phyloP scores from a whole-genome alignment of 2,797 vertebrate species.

The Galaxias olidus region DNA sequence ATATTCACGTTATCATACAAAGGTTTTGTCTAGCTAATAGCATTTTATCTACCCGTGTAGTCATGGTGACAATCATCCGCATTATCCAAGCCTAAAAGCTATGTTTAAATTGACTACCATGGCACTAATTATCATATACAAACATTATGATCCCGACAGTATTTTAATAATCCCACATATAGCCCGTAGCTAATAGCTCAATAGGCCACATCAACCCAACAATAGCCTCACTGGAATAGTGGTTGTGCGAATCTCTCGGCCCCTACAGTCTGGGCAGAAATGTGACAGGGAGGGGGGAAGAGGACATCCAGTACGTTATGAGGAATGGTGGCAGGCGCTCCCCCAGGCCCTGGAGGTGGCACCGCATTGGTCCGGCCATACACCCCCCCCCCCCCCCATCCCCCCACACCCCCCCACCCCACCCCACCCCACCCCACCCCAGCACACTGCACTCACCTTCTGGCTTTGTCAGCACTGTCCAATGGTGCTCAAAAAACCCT shows the following conservation, averaged over 20 bases:
- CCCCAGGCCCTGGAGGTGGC: conserved; percentile 60
- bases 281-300: conserved; percentile 66
- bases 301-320: conserved; percentile 70
- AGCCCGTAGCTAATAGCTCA: too few species aligned
- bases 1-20: conserved; percentile 48
- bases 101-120: too few species aligned
- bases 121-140: too few species aligned
- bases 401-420: too few species aligned
- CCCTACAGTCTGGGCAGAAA: conserved; percentile 37
- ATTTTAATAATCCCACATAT: too few species aligned
- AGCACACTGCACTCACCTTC: conserved; percentile 63
- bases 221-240: conserved; percentile 21
- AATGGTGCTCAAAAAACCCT: conserved; percentile 52
- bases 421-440: too few species aligned
- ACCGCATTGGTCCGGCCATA: conserved; percentile 71
- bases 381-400: background rate
- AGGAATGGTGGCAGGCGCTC: conserved; percentile 67
- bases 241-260: conserved; percentile 52
- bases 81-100: too few species aligned
- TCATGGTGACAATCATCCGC: too few species aligned
- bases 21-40: background rate
- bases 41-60: too few species aligned
- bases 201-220: too few species aligned
- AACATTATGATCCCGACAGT: too few species aligned
- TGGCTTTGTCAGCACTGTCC: conserved; percentile 73